phyloP scores from a whole-genome alignment of 2,113 vertebrate species.

The Gambusia holbrooki region DNA sequence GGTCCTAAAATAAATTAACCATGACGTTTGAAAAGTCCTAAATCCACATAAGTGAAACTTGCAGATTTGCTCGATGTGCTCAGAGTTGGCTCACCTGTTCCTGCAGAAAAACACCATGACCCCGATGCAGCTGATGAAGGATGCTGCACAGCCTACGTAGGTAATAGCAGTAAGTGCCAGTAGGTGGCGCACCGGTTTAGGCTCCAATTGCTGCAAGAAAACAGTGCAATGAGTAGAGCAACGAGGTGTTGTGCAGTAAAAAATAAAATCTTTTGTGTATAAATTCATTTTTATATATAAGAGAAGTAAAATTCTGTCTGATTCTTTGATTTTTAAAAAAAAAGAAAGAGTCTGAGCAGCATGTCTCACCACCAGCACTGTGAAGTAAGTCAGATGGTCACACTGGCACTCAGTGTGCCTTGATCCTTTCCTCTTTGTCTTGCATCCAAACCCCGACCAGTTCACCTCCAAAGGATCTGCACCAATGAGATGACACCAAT shows the following conservation, averaged over 20 bases:
- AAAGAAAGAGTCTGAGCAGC: not conserved
- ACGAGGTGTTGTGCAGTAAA: no score
- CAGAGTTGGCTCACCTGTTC: constrained; percentile 56
- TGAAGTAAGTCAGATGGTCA: constrained; percentile 81
- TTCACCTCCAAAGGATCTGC: constrained; percentile 67
- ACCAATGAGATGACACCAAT: not conserved
- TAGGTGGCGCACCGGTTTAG: constrained; percentile 70
- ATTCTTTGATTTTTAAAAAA: not conserved
- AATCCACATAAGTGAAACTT: not conserved
- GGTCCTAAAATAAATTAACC: not conserved
- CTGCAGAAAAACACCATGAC: constrained; percentile 71
- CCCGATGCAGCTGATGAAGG: constrained; percentile 71
- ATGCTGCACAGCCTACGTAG: constrained; percentile 70
- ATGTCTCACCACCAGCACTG: constrained; percentile 79
- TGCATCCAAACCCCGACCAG: constrained; percentile 73
- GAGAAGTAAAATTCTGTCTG: not conserved
- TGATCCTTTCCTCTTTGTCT: constrained; percentile 15
- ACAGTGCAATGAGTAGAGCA: not conserved
- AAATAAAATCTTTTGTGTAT: not conserved
- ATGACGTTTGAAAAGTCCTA: not conserved
- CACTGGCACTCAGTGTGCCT: constrained; percentile 74
- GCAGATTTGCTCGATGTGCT: not conserved
- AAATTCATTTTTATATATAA: not conserved
- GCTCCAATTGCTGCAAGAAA: constrained; percentile 64
- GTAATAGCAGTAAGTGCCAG: constrained; percentile 75